Conservation (phyloP, 2,888 invertebrate species). For the Mythimna impura region DNA sequence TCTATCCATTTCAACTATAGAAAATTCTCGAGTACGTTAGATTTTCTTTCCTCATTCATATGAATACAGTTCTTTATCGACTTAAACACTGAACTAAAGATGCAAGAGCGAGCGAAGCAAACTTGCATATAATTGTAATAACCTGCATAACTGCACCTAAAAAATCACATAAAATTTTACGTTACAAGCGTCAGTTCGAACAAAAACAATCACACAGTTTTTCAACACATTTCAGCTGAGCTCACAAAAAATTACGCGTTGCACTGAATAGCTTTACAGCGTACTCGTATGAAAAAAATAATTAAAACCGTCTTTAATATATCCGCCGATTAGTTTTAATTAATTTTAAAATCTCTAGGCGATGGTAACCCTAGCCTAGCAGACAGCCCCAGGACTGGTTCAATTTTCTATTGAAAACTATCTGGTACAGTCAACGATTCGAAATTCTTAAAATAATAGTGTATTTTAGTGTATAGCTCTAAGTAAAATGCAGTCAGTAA, state of each 20-base stretch:
- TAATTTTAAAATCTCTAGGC: conserved; percentile 50
- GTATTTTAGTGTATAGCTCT: too few species aligned
- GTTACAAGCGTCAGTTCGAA: background rate
- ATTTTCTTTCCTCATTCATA: too few species aligned
- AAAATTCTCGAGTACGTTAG: too few species aligned
- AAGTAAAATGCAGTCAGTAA: too few species aligned
- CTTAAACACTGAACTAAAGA: too few species aligned
- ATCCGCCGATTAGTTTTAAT: conserved; percentile 54
- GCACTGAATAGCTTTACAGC: conserved; percentile 13
- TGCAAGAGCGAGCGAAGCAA: too few species aligned
- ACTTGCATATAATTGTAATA: background rate
- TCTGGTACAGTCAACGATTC: conserved; percentile 56
- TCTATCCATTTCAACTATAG: too few species aligned
- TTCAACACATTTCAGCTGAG: background rate
- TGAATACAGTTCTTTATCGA: too few species aligned
- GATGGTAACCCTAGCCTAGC: conserved; percentile 58
- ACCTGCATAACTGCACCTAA: background rate
- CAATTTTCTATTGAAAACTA: conserved; percentile 71
- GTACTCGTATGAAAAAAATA: conserved; percentile 33
- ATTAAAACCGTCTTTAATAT: conserved; percentile 49
- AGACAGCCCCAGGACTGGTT: conserved; percentile 63
- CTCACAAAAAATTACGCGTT: conserved; percentile 13
- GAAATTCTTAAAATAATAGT: background rate
- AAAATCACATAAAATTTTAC: too few species aligned
- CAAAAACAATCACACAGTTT: background rate